Percentiles rank a stretch among this genome's conserved stretches.
These are phyloP conservation scores for Macroglossus sobrinus DNA, from an alignment of 2,113 vertebrate species.

Conservation along the genomic window DNA sequence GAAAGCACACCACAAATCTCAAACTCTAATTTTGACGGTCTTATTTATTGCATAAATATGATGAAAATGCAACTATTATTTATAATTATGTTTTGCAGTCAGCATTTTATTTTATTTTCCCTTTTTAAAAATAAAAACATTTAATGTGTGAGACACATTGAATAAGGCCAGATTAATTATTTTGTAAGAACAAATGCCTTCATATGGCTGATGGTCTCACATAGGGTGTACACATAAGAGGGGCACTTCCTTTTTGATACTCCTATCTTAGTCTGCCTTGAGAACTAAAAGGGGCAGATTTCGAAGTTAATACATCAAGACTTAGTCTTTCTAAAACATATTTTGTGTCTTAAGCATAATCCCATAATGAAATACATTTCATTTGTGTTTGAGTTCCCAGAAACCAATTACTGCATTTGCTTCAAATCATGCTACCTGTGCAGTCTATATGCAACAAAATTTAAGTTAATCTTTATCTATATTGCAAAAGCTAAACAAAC, in stretches of 20 bases:
- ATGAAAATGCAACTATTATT: slow-evolving; percentile 37
- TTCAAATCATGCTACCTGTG: background rate
- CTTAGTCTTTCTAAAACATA: slow-evolving; percentile 4
- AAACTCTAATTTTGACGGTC: background rate
- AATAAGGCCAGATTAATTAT: background rate
- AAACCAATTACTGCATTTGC: background rate
- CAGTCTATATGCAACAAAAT: background rate
- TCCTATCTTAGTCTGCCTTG: background rate
- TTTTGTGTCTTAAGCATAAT: background rate
- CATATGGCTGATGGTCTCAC: background rate
- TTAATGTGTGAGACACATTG: background rate
- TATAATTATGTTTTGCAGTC: slow-evolving; percentile 30
- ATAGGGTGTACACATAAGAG: background rate
- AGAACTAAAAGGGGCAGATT: background rate
- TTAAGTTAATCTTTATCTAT: background rate
- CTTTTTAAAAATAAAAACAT: slow-evolving; percentile 26
- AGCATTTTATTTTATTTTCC: slow-evolving; percentile 10
- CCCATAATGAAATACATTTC: background rate
- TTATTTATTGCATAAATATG: slow-evolving; percentile 29
- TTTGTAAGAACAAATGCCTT: background rate
- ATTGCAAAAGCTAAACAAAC: background rate
- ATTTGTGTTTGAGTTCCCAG: background rate
- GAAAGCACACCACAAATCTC: background rate
- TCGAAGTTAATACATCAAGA: background rate
- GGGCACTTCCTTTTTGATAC: background rate